Conservation (phyloP, 2,888 invertebrate species). For the Drosophila fulvimacula region DNA sequence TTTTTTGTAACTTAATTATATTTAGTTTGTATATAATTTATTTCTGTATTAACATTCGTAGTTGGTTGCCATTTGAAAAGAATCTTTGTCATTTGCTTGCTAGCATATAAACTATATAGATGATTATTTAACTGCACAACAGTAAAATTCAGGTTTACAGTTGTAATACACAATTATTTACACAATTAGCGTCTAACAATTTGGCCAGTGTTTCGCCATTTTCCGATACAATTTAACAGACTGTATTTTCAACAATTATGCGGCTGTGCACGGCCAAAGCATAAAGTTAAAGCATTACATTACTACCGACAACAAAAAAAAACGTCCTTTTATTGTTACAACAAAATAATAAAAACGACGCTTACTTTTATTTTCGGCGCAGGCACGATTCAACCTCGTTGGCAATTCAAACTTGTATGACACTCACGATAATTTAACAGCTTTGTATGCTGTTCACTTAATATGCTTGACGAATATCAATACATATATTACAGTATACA, state of each 20-base stretch:
- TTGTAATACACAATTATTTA: slow-evolving; percentile 54
- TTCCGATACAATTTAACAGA: slow-evolving; percentile 5
- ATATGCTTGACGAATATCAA: neutral
- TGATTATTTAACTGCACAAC: slow-evolving; percentile 58
- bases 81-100: slow-evolving; percentile 15
- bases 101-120: slow-evolving; percentile 54
- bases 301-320: slow-evolving; percentile 31
- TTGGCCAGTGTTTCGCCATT: slow-evolving; percentile 8
- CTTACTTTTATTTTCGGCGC: slow-evolving; percentile 44
- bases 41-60: slow-evolving; percentile 61
- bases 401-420: slow-evolving; percentile 10
- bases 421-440: neutral
- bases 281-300: slow-evolving; percentile 39
- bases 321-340: slow-evolving; percentile 54
- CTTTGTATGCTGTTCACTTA: slow-evolving; percentile 1
- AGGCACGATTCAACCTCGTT: slow-evolving; percentile 34
- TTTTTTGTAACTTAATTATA: slow-evolving; percentile 12
- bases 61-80: slow-evolving; percentile 38
- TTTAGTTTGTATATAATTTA: slow-evolving; percentile 16
- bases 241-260: slow-evolving; percentile 1
- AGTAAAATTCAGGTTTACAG: slow-evolving; percentile 52
- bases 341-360: slow-evolving; percentile 66
- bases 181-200: slow-evolving; percentile 38
- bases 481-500: too few species aligned
- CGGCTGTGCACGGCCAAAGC: slow-evolving; percentile 40